phyloP scores from a whole-genome alignment of 2,888 invertebrate genomes.

The Pilophorus perplexus region DNA sequence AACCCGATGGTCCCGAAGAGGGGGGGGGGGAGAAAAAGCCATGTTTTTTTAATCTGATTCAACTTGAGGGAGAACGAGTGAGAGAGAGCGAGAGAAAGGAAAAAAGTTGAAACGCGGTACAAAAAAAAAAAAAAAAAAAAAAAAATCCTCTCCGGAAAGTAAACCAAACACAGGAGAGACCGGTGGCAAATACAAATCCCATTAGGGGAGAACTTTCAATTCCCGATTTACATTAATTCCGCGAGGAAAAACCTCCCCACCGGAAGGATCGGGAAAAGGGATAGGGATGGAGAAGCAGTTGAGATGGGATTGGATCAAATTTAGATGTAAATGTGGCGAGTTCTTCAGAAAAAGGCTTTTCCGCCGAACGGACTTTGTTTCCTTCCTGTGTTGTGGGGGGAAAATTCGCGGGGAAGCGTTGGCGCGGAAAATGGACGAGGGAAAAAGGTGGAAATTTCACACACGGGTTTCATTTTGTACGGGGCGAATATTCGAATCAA shows the following conservation, averaged over 20 bases:
- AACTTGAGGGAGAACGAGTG: neutral
- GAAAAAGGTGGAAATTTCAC: too few species aligned
- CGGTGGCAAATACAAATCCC: slow-evolving; percentile 40
- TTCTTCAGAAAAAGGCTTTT: slow-evolving; percentile 24
- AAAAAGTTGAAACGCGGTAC: too few species aligned
- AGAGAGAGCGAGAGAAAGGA: neutral
- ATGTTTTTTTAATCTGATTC: neutral
- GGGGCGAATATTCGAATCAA: too few species aligned
- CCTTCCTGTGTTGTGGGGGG: too few species aligned
- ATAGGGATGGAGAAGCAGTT: slow-evolving; percentile 15
- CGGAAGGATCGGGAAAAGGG: neutral
- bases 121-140: too few species aligned
- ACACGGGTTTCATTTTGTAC: too few species aligned
- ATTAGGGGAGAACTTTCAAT: slow-evolving; percentile 40
- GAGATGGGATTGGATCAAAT: slow-evolving; percentile 34
- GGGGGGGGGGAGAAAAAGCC: too few species aligned
- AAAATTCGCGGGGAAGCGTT: too few species aligned
- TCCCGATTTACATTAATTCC: slow-evolving; percentile 42
- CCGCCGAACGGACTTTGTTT: slow-evolving; percentile 9
- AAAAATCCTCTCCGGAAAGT: slow-evolving; percentile 4
- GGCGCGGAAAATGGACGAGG: neutral
- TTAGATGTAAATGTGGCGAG: slow-evolving; percentile 39
- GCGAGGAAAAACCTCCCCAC: neutral
- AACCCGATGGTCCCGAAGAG: too few species aligned
- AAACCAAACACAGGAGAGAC: slow-evolving; percentile 27